Conservation (phyloP, 1,140 invertebrate species). For the Physella acuta region DNA sequence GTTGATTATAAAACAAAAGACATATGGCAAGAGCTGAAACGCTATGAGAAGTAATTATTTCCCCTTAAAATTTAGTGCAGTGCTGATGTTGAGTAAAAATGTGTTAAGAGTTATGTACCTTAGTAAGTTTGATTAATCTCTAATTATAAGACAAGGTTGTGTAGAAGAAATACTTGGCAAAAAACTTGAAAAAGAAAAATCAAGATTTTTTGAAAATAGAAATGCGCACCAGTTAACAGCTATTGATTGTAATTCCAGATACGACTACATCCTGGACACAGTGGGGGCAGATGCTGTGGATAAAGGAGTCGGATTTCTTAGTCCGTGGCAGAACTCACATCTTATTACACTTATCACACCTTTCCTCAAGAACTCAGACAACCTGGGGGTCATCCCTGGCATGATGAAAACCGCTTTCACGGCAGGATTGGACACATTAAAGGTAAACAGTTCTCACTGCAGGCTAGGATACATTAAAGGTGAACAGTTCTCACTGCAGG, state of each 20-base stretch:
- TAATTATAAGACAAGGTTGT: too few species aligned
- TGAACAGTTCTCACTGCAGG: too few species aligned
- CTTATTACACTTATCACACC: constrained; percentile 85
- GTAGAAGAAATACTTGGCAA: too few species aligned
- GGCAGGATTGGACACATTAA: constrained; percentile 43
- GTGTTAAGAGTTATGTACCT: too few species aligned
- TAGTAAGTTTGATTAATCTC: too few species aligned
- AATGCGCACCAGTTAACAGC: not conserved
- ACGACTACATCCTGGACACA: constrained; percentile 83
- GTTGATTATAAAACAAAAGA: constrained; percentile 76
- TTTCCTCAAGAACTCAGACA: constrained; percentile 78
- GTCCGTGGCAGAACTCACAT: constrained; percentile 71
- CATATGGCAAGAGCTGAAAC: constrained; percentile 65
- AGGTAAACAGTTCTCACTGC: too few species aligned
- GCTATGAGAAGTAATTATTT: not conserved
- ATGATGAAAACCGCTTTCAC: constrained; percentile 45
- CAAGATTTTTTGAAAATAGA: too few species aligned
- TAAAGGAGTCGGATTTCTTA: constrained; percentile 63
- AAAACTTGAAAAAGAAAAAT: too few species aligned
- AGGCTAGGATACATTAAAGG: too few species aligned
- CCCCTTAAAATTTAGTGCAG: too few species aligned
- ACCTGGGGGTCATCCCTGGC: constrained; percentile 69
- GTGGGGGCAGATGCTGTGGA: constrained; percentile 66
- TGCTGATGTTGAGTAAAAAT: too few species aligned
- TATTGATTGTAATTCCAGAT: constrained; percentile 63